Conservation (phyloP, 1,140 invertebrate genomes). For the Bilobella aurantiaca region DNA sequence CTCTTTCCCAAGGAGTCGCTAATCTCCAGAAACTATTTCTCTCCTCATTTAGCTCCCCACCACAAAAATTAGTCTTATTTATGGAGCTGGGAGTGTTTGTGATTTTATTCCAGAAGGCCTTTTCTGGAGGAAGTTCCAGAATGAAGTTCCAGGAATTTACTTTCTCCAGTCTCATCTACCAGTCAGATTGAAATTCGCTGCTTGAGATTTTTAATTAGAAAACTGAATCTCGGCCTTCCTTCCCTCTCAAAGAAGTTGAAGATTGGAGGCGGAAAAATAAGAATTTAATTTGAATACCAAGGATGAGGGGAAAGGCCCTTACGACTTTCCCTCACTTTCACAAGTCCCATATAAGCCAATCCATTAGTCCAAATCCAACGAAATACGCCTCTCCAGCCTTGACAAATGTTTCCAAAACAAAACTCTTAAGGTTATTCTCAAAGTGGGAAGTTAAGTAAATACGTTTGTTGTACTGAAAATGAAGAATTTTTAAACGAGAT, state of each 20-base stretch:
- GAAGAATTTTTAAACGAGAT: too few relatives aligned
- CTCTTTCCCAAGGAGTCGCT: neutral
- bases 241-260: neutral
- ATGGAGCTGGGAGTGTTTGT: neutral
- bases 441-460: too few relatives aligned
- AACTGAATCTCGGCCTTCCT: neutral
- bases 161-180: neutral
- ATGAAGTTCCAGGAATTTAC: neutral
- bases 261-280: neutral
- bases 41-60: neutral
- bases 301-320: neutral
- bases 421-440: too few relatives aligned
- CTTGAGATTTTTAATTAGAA: constrained; percentile 9
- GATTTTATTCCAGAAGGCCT: neutral
- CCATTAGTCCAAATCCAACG: too few relatives aligned
- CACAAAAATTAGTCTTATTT: constrained; percentile 8
- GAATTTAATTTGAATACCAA: constrained; percentile 9
- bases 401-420: too few relatives aligned
- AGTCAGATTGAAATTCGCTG: constrained; percentile 1
- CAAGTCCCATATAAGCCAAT: too few relatives aligned
- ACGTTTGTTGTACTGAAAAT: too few relatives aligned
- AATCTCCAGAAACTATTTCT: constrained; percentile 4
- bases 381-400: too few relatives aligned
- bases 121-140: neutral
- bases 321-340: too few relatives aligned